Evolutionary conservation across 2,888 invertebrate genomes (phyloP).

Genomic region (Cyclophora albipunctata): DNA sequence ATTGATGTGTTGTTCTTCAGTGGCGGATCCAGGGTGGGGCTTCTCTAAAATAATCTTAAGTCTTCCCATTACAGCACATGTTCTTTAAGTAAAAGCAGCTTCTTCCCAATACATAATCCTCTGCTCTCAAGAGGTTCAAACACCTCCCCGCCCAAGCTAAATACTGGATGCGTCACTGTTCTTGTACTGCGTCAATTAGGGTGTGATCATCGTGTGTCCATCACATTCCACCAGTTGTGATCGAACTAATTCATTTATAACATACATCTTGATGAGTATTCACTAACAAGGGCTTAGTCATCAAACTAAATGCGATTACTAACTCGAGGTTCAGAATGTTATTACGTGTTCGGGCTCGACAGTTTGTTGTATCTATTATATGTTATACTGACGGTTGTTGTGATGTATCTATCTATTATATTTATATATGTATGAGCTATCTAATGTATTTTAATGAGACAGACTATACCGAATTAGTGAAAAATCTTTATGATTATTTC

Average conservation of each 20-base stretch:
- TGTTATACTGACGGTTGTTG: constrained; percentile 1
- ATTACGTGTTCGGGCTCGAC: constrained; percentile 55
- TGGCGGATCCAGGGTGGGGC: too few species aligned
- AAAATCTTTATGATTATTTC: neutral
- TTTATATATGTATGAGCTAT: neutral
- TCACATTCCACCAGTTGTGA: constrained; percentile 27
- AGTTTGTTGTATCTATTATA: neutral
- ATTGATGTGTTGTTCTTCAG: constrained; percentile 20
- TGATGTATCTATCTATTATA: neutral
- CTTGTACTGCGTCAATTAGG: constrained; percentile 53
- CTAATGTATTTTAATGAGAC: constrained; percentile 1
- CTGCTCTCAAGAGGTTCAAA: too few species aligned
- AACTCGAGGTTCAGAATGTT: constrained; percentile 44
- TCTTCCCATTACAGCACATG: too few species aligned
- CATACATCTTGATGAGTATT: constrained; percentile 31
- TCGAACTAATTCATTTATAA: constrained; percentile 48
- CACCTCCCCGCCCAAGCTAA: too few species aligned
- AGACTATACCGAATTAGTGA: neutral
- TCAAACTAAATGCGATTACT: constrained; percentile 48
- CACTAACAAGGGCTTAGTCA: constrained; percentile 60
- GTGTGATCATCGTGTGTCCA: constrained; percentile 42
- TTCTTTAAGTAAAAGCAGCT: too few species aligned
- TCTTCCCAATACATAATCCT: too few species aligned
- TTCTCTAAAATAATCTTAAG: too few species aligned
- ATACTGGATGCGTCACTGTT: constrained; percentile 1